Base-by-base conservation (phyloP, 2,113 vertebrate genomes). In the Oreochromis tanganicae region DNA sequence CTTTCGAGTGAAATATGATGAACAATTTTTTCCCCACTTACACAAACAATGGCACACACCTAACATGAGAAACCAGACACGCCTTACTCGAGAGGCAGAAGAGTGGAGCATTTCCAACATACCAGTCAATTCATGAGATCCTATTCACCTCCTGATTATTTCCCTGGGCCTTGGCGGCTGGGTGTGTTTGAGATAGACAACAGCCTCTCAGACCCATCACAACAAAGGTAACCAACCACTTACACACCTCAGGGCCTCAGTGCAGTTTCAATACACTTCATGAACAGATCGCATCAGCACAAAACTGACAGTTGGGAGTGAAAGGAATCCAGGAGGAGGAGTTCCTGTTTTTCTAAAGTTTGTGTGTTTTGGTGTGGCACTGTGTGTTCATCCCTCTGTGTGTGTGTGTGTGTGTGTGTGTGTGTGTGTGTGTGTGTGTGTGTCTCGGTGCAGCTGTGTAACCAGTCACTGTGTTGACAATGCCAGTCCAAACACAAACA, bases 401-500 rank as follows among this genome's bases (percentile, higher is more conserved):
- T 93, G 83, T 55, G 68, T 87, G 34, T 84, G 54, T 85, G 82
- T 61, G 56, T 54, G 54, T 85, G 82, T 68, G 61, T 85, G 43
- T 89, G 75, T 88, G 19, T 55, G 68, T 87, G 34, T 84, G 57
- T 85, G 82, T 61, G 56, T 57, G 54, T 85, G 82, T 68, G 61
- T 85, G 43, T 83, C 4, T 73, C 27, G 5, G 19, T 92, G 84
- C 92, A 96, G 94, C 95, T 95, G 93, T 93, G 94, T 82, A 94
- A 93, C 90, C 88, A 92, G 83, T 81, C 68, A 27, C 71, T 87
- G 61, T 90, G 88, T 94, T 91, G 88, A 92, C 94, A 90, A 82
- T 91, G 71, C 71, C 90, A 89, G 85, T 91, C 85, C 87, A 93
- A 94, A 94, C 91, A 91, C 94, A 94, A 95, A 94, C 94, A 95